These are phyloP conservation scores for Drosophila melanosoma DNA, from an alignment of 2,888 invertebrate genomes.

Conservation along the genomic window DNA sequence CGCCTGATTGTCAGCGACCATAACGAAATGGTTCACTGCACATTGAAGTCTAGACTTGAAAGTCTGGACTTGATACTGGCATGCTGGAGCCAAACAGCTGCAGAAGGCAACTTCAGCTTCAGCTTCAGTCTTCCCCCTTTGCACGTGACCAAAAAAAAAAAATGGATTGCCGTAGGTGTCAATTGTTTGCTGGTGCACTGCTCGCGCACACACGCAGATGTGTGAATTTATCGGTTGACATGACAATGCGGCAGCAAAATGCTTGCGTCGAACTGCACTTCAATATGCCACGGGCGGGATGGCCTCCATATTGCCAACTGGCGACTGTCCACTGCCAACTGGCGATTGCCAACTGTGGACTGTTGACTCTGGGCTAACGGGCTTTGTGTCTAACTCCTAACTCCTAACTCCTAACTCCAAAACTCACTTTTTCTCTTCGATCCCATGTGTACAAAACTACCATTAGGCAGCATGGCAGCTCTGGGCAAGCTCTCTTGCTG, in stretches of 20 bases:
- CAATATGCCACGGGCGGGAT: constrained; percentile 68
- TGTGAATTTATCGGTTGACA: constrained; percentile 81
- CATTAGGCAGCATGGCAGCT: constrained; percentile 72
- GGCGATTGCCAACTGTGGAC: constrained; percentile 3
- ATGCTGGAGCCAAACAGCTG: constrained; percentile 50
- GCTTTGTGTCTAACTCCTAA: constrained; percentile 18
- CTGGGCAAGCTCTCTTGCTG: constrained; percentile 61
- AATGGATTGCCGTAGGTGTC: constrained; percentile 77
- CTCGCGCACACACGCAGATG: constrained; percentile 52
- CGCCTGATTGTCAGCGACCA: constrained; percentile 54
- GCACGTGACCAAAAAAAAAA: constrained; percentile 65
- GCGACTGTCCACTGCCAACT: constrained; percentile 5
- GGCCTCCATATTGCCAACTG: constrained; percentile 30
- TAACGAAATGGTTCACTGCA: constrained; percentile 76
- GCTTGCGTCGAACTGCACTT: constrained; percentile 78
- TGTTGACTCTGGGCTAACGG: constrained; percentile 29
- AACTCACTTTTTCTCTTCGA: constrained; percentile 70
- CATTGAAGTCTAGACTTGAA: constrained; percentile 37
- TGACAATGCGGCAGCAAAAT: constrained; percentile 82
- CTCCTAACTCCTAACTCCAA: constrained; percentile 40
- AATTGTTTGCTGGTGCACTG: constrained; percentile 74
- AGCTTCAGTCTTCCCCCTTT: constrained; percentile 55
- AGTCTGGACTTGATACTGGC: constrained; percentile 13
- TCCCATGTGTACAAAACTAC: constrained; percentile 73
- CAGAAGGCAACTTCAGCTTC: constrained; percentile 63